Evolutionary conservation across 1,140 invertebrate species (phyloP).

Genomic region (Drosophila navojoa): DNA sequence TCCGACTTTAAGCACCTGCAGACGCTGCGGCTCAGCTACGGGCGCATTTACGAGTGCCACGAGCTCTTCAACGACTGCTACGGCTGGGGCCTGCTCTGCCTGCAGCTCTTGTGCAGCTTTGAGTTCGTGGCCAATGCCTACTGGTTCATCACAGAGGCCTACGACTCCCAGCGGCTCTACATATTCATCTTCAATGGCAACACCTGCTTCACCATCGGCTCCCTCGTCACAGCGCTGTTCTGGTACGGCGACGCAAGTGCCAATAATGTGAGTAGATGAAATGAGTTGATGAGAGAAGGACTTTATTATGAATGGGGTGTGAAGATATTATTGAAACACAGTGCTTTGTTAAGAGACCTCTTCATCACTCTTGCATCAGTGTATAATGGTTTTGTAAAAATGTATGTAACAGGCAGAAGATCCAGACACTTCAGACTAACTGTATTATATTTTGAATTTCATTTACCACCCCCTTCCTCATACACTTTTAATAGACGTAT

Average conservation of each 20-base stretch:
- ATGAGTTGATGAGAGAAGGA: background rate
- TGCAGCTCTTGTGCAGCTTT: constrained; percentile 59
- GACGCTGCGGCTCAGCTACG: constrained; percentile 54
- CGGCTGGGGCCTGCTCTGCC: constrained; percentile 68
- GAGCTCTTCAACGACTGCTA: constrained; percentile 62
- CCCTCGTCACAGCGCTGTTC: constrained; percentile 53
- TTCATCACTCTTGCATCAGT: no score
- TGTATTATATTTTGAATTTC: no score
- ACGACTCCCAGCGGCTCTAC: constrained; percentile 2
- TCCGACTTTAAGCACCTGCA: constrained; percentile 61
- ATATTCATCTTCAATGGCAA: constrained; percentile 53
- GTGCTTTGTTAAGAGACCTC: no score
- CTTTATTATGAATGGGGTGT: no score
- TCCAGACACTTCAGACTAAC: no score
- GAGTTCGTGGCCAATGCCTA: constrained; percentile 71
- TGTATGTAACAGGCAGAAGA: no score
- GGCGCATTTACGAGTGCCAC: constrained; percentile 68
- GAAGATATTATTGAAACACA: no score
- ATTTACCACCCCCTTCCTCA: no score
- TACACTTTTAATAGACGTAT: no score
- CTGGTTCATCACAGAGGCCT: constrained; percentile 58
- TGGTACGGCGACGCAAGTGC: constrained; percentile 63
- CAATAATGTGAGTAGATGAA: constrained; percentile 62
- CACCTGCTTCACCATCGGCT: constrained; percentile 54
- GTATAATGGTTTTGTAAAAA: no score